Conservation (phyloP, 2,113 vertebrate genomes). For the Sorex araneus region DNA sequence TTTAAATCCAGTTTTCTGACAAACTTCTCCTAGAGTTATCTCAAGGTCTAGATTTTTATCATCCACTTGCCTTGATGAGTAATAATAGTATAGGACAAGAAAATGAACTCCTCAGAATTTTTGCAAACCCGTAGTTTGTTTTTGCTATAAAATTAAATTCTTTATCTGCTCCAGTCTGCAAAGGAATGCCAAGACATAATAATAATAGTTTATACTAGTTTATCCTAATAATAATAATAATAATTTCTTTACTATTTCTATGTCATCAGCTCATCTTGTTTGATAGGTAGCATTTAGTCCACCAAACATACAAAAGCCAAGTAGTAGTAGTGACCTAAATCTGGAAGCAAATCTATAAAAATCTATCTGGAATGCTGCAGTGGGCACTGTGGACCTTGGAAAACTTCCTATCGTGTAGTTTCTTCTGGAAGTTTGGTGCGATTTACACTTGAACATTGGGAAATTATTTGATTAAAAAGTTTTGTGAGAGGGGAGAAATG, state of each 20-base stretch:
- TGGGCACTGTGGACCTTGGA: not conserved
- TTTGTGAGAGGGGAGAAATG: not conserved
- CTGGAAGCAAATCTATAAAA: too few relatives aligned
- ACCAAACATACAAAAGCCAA: not conserved
- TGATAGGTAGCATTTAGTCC: not conserved
- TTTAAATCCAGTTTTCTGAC: not conserved
- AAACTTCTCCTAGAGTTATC: not conserved
- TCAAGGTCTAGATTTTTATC: not conserved
- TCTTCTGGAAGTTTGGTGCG: not conserved
- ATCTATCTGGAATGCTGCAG: not conserved
- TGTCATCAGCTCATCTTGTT: not conserved
- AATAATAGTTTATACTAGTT: not conserved
- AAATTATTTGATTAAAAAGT: conserved; percentile 16
- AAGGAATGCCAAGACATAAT: not conserved
- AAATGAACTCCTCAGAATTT: not conserved
- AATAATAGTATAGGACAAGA: not conserved
- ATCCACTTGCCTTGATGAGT: not conserved
- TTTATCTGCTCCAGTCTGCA: not conserved
- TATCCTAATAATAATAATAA: not conserved
- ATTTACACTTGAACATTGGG: not conserved
- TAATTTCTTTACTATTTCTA: too few relatives aligned
- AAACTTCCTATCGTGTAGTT: not conserved
- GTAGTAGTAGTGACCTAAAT: too few relatives aligned
- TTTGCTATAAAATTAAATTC: not conserved
- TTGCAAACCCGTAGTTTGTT: not conserved